Evolutionary conservation across 2,113 vertebrate genomes (phyloP).

Genomic region (Xerus inauris): DNA sequence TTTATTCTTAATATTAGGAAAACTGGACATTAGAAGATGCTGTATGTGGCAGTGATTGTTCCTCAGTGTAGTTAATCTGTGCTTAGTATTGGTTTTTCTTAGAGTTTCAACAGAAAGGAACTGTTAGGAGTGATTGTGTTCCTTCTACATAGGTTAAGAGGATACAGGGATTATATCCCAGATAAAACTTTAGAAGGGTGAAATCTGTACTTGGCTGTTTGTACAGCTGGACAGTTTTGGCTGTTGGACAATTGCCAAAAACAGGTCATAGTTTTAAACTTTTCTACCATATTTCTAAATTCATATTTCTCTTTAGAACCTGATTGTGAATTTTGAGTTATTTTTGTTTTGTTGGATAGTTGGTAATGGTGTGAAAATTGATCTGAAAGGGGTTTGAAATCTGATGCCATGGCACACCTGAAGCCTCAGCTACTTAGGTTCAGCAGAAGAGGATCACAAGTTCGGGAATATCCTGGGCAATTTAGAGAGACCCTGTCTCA

Average conservation of each 20-base stretch:
- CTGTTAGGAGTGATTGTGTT: conserved; percentile 26
- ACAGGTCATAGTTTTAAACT: neutral
- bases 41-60: conserved; percentile 35
- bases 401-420: neutral
- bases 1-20: conserved; percentile 33
- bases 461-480: too few relatives aligned
- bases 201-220: conserved; percentile 50
- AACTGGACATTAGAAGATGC: neutral
- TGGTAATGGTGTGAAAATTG: conserved; percentile 39
- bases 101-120: conserved; percentile 17
- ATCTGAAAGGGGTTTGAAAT: conserved; percentile 42
- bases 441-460: too few relatives aligned
- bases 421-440: neutral
- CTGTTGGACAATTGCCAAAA: neutral
- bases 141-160: neutral
- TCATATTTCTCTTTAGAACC: conserved; percentile 11
- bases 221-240: too few relatives aligned
- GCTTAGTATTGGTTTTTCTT: conserved; percentile 34
- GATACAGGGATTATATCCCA: neutral
- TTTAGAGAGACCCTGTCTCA: too few relatives aligned
- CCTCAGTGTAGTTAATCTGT: conserved; percentile 13
- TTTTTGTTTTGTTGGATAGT: conserved; percentile 19
- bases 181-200: neutral
- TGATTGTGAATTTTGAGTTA: conserved; percentile 35
- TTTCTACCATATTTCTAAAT: conserved; percentile 35